Evolutionary conservation across 35 echinoderm and acorn worm genomes (phyloP).

Genomic region (Anneissia japonica): DNA sequence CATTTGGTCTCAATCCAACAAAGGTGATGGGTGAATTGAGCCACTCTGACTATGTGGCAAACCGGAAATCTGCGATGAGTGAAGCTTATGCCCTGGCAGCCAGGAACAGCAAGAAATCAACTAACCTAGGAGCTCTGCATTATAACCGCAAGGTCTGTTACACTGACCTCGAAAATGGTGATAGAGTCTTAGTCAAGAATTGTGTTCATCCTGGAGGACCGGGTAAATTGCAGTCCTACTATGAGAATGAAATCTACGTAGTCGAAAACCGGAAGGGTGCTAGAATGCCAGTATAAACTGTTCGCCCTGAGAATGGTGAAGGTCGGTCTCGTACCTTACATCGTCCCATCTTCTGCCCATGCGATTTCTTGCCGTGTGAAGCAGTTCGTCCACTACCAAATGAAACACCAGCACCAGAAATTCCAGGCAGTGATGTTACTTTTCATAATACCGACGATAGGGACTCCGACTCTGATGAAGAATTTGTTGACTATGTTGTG

Average conservation of each 20-base stretch:
- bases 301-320: slow-evolving; percentile 39
- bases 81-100: slow-evolving; percentile 47
- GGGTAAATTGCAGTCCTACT: slow-evolving; percentile 52
- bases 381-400: background rate
- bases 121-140: background rate
- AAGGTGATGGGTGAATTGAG: background rate
- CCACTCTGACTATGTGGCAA: slow-evolving; percentile 22
- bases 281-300: slow-evolving; percentile 41
- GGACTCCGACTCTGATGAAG: background rate
- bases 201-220: slow-evolving; percentile 37
- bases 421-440: background rate
- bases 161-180: slow-evolving; percentile 16
- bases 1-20: slow-evolving; percentile 27
- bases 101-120: background rate
- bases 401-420: background rate
- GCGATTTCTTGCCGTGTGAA: slow-evolving; percentile 25
- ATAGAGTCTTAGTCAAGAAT: slow-evolving; percentile 56
- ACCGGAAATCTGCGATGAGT: slow-evolving; percentile 49
- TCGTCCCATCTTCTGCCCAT: slow-evolving; percentile 58
- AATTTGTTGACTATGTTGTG: background rate
- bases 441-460: background rate
- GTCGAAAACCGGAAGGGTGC: background rate
- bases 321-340: slow-evolving; percentile 44
- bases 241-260: slow-evolving; percentile 35
- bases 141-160: background rate